Evolutionary conservation across 1,140 invertebrate species (phyloP), one percentile per base, ranked within the genome.

Genomic region (Drosophila pandora): DNA sequence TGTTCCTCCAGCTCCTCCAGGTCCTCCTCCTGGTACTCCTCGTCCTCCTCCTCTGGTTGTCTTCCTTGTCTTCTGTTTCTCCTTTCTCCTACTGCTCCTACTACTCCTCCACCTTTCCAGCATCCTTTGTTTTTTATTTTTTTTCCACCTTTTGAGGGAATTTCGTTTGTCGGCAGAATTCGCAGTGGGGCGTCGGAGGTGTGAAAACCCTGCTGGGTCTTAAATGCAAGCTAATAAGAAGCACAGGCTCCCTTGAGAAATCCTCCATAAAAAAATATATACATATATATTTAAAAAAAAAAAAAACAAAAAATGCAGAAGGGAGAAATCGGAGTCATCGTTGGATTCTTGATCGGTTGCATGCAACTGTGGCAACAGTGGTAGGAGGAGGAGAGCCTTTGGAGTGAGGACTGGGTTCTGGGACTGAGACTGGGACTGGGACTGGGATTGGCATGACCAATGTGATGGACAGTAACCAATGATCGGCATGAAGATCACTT

Each of bases 191-290:
- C 63, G 79, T 88, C 79, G 62, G 89, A 91, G 90, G 90, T 91
- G 90, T 91, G 90, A 91, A 91, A 90, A 91, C 82, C 90, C 90
- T 91, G 90, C 90, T 91, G 90, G 82, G 89, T 84, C 85, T 90
- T 91, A 91, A 80, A 90, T 91, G 85, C 80, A 90, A 83, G 90
- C 90, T 90, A 91, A 91, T 90, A 91, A 91, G 90, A 90, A 90
- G 64, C 74, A 64, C 69, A 68, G 61, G 2, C 63, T 45, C 34
- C 61, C 43, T 34, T 54, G 39, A n/a, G 17, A 17, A 17, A 34
- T 34, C 9, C 30, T 12, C 3, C 17, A 9, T 13, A n/a, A 23
- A 17, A 23, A 43, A 45, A 30, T 34, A 10, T 2, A 49, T 5
- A 2, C 10, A 10, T 34, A 10, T 34, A 10, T 2, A 12, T 23